Base-by-base conservation (phyloP, 2,797 vertebrate species). In the Chromobotia macracanthus region DNA sequence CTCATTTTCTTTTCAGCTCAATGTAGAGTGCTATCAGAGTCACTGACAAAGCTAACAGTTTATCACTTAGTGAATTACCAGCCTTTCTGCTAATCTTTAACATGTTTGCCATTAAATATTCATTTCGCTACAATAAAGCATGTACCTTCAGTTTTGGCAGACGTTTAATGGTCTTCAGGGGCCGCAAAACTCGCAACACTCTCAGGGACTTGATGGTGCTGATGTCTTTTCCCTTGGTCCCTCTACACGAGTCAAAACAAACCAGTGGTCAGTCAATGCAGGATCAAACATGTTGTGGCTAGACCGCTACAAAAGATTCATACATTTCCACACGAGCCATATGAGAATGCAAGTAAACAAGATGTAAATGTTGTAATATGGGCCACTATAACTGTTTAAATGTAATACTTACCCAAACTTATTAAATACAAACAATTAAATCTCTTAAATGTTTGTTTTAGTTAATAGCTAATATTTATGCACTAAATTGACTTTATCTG, bases 151-250 rank as follows among this genome's bases (percentile, higher is more conserved):
- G 90, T 77, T 99, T 99, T 12, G 97, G 97, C 74, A 99, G 93
- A 2, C 97, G 90, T 76, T 99, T 99, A 88, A 99, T 99, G 84
- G 97, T 99, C 92, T 99, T 99, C 86, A 99, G 92, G 0, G 97
- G 97, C 64, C 97, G 87, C 35, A 99, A 91, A 64, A 99, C 97
- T 0, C 97, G 90, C 46, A 99, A 92, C 28, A 99, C 97, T 64
- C 97, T 91, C 87, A 99, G 89, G 0, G 97, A 99, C 90, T 99
- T 99, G 91, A 99, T 99, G 8, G 97, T 99, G 93, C 94, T 99
- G 91, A 99, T 96, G 89, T 99, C 97, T 90, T 98, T 99, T 79
- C 96, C 97, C 94, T 98, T 98, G 90, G 93, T 97, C 83, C 96
- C 96, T 91, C 95, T 97, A 91, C 82, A 91, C 63, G 86, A 77